Evolutionary conservation across 2,888 invertebrate species (phyloP).

Genomic region (Cheiracanthium punctorium): DNA sequence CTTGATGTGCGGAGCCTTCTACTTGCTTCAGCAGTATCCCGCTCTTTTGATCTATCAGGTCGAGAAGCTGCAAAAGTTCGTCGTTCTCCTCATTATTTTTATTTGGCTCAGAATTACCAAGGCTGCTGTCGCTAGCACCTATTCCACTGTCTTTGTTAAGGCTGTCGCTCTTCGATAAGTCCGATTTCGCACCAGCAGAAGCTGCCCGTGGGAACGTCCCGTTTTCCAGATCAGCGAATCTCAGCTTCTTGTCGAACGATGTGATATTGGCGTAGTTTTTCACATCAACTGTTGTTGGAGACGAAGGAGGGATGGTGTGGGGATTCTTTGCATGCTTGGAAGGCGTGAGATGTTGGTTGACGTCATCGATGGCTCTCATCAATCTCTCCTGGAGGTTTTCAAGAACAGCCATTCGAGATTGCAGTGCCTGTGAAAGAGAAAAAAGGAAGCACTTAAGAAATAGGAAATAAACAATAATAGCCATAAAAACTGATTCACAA

Average conservation of each 20-base stretch:
- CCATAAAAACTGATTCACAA: no score
- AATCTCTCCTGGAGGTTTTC: constrained; percentile 61
- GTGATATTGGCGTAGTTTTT: background rate
- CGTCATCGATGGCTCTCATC: constrained; percentile 61
- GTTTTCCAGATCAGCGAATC: background rate
- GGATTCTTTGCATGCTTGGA: constrained; percentile 23
- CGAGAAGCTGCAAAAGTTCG: constrained; percentile 59
- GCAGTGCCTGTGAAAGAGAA: constrained; percentile 55
- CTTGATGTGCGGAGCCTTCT: constrained; percentile 3
- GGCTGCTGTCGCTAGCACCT: constrained; percentile 52
- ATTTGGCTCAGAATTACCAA: background rate
- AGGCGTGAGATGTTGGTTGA: constrained; percentile 47
- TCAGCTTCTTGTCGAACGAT: constrained; percentile 22
- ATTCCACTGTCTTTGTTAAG: constrained; percentile 69
- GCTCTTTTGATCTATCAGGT: constrained; percentile 64
- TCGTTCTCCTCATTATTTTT: constrained; percentile 32
- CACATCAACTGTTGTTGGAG: background rate
- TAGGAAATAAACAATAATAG: no score
- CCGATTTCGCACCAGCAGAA: background rate
- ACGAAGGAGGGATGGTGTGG: background rate
- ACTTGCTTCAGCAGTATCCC: constrained; percentile 51
- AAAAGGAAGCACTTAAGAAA: no score
- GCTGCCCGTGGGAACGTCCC: background rate
- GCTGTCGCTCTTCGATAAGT: constrained; percentile 55
- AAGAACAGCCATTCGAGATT: constrained; percentile 64